A percentile compares a stretch with the other conserved stretches of the same genome.
phyloP scores from a whole-genome alignment of 2,888 invertebrate genomes.

The Perizoma flavofasciatum region DNA sequence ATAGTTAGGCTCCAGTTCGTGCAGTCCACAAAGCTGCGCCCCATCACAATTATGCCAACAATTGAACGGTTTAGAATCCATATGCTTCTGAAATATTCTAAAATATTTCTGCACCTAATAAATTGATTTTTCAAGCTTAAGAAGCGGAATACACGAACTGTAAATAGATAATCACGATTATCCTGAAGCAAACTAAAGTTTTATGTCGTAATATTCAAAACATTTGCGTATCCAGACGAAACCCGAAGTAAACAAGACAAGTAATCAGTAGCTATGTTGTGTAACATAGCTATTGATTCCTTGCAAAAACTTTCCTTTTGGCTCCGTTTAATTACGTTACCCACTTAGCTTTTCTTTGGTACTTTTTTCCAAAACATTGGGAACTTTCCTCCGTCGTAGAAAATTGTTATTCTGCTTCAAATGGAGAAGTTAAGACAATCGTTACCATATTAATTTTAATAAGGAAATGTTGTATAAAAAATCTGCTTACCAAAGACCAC shows the following conservation, averaged over 20 bases:
- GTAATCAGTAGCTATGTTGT: background rate
- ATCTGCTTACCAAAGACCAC: constrained; percentile 60
- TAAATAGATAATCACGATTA: too few species aligned
- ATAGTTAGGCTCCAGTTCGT: too few species aligned
- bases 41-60: constrained; percentile 26
- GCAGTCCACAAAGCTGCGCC: too few species aligned
- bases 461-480: constrained; percentile 46
- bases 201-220: constrained; percentile 51
- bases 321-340: constrained; percentile 55
- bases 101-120: too few species aligned
- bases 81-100: too few species aligned
- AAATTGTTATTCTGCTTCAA: constrained; percentile 8
- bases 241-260: constrained; percentile 44
- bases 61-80: constrained; percentile 21
- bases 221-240: constrained; percentile 44
- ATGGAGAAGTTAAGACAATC: constrained; percentile 18
- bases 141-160: too few species aligned
- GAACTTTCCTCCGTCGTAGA: constrained; percentile 11
- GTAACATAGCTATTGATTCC: constrained; percentile 20
- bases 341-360: constrained; percentile 26
- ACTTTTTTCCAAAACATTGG: constrained; percentile 19
- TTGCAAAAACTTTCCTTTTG: constrained; percentile 49
- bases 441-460: constrained; percentile 28
- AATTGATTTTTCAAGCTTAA: too few species aligned
- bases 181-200: constrained; percentile 46